Conservation (phyloP, 2,888 invertebrate species). For the Pterostichus madidus region DNA sequence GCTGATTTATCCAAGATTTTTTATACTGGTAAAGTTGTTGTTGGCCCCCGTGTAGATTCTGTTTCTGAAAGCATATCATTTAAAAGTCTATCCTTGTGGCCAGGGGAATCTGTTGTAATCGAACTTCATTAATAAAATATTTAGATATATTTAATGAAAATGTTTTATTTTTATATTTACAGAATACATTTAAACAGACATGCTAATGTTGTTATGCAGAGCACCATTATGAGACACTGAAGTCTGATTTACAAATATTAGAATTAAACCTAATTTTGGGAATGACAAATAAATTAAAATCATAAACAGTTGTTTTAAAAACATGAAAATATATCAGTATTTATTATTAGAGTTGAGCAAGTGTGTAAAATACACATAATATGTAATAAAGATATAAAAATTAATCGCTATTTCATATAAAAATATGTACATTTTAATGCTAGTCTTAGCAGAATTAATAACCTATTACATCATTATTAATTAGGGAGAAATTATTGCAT, state of each 20-base stretch:
- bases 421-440: slow-evolving; percentile 69
- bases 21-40: slow-evolving; percentile 84
- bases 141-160: slow-evolving; percentile 59
- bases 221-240: slow-evolving; percentile 66
- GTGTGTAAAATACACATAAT: slow-evolving; percentile 75
- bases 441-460: slow-evolving; percentile 69
- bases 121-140: slow-evolving; percentile 80
- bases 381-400: slow-evolving; percentile 70
- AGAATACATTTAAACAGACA: slow-evolving; percentile 62
- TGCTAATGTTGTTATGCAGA: slow-evolving; percentile 66
- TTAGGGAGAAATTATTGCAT: slow-evolving; percentile 73
- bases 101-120: slow-evolving; percentile 83
- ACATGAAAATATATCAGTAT: slow-evolving; percentile 70
- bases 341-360: slow-evolving; percentile 75
- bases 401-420: slow-evolving; percentile 71
- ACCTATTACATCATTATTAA: slow-evolving; percentile 66
- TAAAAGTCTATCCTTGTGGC: slow-evolving; percentile 79
- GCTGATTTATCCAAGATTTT: slow-evolving; percentile 87
- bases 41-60: slow-evolving; percentile 77
- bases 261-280: slow-evolving; percentile 64
- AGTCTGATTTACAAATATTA: slow-evolving; percentile 65
- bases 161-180: slow-evolving; percentile 66
- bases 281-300: slow-evolving; percentile 72
- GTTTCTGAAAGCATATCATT: slow-evolving; percentile 78
- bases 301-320: slow-evolving; percentile 71